Conservation (phyloP, 2,113 vertebrate genomes). For the Ameiurus melas region DNA sequence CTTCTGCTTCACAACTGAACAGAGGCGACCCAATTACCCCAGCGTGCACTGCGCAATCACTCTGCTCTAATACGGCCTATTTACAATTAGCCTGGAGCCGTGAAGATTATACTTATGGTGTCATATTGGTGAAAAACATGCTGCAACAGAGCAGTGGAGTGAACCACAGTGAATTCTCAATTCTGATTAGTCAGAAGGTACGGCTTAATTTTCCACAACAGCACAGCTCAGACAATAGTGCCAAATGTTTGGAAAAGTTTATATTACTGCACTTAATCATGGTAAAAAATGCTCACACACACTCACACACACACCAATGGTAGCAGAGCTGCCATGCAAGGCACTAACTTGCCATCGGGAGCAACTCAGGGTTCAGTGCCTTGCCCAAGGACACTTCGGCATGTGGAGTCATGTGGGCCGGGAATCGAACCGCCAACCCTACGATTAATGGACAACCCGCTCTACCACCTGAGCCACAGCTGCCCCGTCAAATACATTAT, state of each 20-base stretch:
- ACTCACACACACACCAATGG: too few relatives aligned
- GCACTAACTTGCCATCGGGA: too few relatives aligned
- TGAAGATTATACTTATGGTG: constrained; percentile 37
- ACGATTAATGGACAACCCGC: too few relatives aligned
- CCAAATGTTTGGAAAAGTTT: neutral
- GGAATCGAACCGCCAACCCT: too few relatives aligned
- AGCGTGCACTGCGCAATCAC: constrained; percentile 8
- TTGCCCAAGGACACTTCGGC: too few relatives aligned
- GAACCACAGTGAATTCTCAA: neutral
- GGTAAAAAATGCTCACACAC: too few relatives aligned
- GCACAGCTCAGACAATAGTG: neutral
- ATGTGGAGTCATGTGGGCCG: too few relatives aligned
- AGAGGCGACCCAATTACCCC: constrained; percentile 43
- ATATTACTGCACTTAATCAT: neutral
- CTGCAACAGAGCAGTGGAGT: neutral
- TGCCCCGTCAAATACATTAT: neutral
- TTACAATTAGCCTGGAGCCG: constrained; percentile 41
- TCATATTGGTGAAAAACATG: constrained; percentile 30
- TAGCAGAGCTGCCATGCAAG: too few relatives aligned
- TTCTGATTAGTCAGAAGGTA: neutral
- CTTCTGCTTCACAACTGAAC: constrained; percentile 37
- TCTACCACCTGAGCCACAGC: too few relatives aligned
- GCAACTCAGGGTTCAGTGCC: too few relatives aligned
- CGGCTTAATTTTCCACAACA: neutral
- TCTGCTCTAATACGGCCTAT: constrained; percentile 17